Evolutionary conservation across 1,140 invertebrate genomes (phyloP).

Genomic region (Sweltsa coloradensis): DNA sequence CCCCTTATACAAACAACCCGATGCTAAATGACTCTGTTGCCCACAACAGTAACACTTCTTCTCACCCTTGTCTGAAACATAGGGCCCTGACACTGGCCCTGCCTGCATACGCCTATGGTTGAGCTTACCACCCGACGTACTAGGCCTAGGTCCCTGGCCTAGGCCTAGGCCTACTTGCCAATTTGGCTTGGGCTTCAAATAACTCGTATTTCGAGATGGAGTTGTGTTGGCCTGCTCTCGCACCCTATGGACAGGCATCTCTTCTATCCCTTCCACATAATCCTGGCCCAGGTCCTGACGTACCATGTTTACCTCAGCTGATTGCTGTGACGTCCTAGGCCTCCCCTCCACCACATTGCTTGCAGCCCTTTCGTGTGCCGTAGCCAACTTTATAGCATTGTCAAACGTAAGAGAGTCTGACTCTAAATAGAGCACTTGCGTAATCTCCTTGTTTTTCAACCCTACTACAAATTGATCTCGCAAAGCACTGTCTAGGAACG

Average conservation of each 20-base stretch:
- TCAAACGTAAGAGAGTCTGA: neutral
- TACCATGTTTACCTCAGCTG: too few relatives aligned
- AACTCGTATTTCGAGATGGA: neutral
- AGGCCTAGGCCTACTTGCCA: too few relatives aligned
- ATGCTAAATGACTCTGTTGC: neutral
- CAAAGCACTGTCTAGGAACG: neutral
- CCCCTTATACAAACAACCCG: neutral
- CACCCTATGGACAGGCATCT: neutral
- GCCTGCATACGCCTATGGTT: too few relatives aligned
- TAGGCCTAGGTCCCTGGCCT: too few relatives aligned
- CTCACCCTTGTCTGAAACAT: too few relatives aligned
- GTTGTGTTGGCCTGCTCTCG: neutral
- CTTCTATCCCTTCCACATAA: neutral
- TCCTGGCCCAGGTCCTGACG: too few relatives aligned
- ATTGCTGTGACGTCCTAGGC: too few relatives aligned
- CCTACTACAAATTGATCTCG: neutral
- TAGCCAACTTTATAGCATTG: neutral
- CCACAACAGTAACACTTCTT: too few relatives aligned
- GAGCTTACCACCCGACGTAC: too few relatives aligned
- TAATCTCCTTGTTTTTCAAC: constrained; percentile 1
- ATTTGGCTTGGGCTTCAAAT: too few relatives aligned
- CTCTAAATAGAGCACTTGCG: neutral
- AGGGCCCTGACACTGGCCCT: too few relatives aligned
- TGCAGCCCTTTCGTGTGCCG: neutral
- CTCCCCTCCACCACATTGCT: too few relatives aligned